These are phyloP conservation scores for Carposina sasakii DNA, from an alignment of 1,140 invertebrate genomes.

Conservation along the genomic window DNA sequence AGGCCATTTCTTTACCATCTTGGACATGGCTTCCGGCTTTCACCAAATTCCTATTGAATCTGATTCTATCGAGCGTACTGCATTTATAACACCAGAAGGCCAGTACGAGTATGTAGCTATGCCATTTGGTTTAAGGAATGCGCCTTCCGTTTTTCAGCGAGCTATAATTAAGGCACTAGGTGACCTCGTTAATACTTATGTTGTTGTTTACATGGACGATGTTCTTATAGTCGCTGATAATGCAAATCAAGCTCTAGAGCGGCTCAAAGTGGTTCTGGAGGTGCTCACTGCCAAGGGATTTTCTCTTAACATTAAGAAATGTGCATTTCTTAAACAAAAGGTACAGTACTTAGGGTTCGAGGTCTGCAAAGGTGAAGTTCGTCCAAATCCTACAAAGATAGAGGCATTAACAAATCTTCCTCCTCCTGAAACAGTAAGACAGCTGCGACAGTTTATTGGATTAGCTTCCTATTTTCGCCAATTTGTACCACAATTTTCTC, in stretches of 20 bases:
- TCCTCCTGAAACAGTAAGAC: conserved; percentile 33
- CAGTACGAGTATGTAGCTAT: conserved; percentile 38
- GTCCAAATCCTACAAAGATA: conserved; percentile 37
- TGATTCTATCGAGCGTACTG: conserved; percentile 55
- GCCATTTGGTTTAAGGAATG: conserved; percentile 45
- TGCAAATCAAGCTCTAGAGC: conserved; percentile 13
- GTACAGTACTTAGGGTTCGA: conserved; percentile 38
- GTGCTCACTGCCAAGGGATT: conserved; percentile 18
- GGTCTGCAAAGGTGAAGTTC: conserved; percentile 23
- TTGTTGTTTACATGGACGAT: conserved; percentile 26
- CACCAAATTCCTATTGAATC: conserved; percentile 60
- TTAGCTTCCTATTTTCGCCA: conserved; percentile 31
- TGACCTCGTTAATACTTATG: conserved; percentile 14
- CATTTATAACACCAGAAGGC: conserved; percentile 53
- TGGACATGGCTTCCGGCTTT: conserved; percentile 62
- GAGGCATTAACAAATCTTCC: conserved; percentile 39
- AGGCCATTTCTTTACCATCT: conserved; percentile 16
- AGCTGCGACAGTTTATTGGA: conserved; percentile 33
- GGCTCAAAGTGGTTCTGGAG: conserved; percentile 8
- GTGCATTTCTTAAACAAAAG: conserved; percentile 24
- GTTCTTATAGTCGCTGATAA: conserved; percentile 13
- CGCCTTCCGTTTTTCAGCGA: conserved; percentile 35
- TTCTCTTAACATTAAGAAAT: conserved; percentile 33
- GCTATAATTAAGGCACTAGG: conserved; percentile 28
- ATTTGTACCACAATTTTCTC: conserved; percentile 14